Conservation (phyloP, 1,140 invertebrate species). For the Theocolax elegans region DNA sequence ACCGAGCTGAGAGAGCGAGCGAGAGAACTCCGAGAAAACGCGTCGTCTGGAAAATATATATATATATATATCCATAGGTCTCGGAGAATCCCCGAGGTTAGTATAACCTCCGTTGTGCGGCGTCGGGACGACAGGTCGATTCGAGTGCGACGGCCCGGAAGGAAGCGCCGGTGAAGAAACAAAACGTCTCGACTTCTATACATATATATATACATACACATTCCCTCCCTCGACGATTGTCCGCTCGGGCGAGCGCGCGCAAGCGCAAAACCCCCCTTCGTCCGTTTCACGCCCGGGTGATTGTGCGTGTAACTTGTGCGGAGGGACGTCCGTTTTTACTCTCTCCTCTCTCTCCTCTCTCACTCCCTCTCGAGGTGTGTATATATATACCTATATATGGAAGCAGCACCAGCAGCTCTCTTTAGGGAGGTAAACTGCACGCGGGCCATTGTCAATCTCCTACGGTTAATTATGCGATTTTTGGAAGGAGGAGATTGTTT, state of each 20-base stretch:
- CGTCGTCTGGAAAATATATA: no score
- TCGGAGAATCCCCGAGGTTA: background rate
- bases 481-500: background rate
- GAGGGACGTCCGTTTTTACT: no score
- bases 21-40: no score
- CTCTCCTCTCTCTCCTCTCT: no score
- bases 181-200: slow-evolving; percentile 22
- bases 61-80: no score
- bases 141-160: slow-evolving; percentile 25
- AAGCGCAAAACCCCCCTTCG: slow-evolving; percentile 12
- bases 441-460: background rate
- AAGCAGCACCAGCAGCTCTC: background rate
- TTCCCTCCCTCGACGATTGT: background rate
- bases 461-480: slow-evolving; percentile 39
- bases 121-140: slow-evolving; percentile 3
- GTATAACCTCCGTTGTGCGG: background rate
- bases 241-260: slow-evolving; percentile 8
- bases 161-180: slow-evolving; percentile 16
- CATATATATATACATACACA: no score
- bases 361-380: no score
- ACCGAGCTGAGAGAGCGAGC: no score
- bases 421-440: no score
- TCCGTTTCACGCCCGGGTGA: slow-evolving; percentile 23
- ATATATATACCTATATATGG: no score
- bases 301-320: slow-evolving; percentile 3